Conservation (phyloP, 2,113 vertebrate species). For the Cynoglossus semilaevis region DNA sequence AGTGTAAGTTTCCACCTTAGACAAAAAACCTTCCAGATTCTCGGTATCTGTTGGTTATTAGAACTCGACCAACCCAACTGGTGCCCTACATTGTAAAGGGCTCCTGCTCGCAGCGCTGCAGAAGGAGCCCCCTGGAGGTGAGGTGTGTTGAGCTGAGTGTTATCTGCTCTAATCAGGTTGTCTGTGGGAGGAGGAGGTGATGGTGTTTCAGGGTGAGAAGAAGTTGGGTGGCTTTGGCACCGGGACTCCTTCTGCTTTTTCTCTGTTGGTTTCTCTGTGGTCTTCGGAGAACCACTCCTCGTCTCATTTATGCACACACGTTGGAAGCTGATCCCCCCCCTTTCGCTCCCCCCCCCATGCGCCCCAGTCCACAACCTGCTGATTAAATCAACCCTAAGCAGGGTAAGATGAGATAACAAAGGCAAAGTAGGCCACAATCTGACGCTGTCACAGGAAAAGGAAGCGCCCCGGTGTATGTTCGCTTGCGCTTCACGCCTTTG, state of each 20-base stretch:
- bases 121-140: conserved; percentile 37
- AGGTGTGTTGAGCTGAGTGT: conserved; percentile 42
- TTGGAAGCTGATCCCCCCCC: conserved; percentile 38
- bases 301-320: conserved; percentile 40
- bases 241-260: conserved; percentile 33
- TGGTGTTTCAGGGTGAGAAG: neutral
- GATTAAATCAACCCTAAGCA: conserved; percentile 69
- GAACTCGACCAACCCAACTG: conserved; percentile 10
- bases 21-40: conserved; percentile 19
- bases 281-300: conserved; percentile 52
- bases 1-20: conserved; percentile 40
- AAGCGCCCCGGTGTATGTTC: conserved; percentile 55
- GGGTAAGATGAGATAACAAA: conserved; percentile 42
- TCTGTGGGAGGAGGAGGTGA: conserved; percentile 21
- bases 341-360: conserved; percentile 1
- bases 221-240: conserved; percentile 37
- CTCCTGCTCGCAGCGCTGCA: neutral
- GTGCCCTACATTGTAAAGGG: neutral
- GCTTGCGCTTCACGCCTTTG: conserved; percentile 51
- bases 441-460: conserved; percentile 70
- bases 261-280: conserved; percentile 29
- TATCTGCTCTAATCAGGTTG: conserved; percentile 56
- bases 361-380: conserved; percentile 25
- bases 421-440: conserved; percentile 70
- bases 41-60: conserved; percentile 35